A percentile compares a stretch with the other conserved stretches of the same genome.
phyloP scores from a whole-genome alignment of 2,888 invertebrate genomes.

The Notodonta ziczac region DNA sequence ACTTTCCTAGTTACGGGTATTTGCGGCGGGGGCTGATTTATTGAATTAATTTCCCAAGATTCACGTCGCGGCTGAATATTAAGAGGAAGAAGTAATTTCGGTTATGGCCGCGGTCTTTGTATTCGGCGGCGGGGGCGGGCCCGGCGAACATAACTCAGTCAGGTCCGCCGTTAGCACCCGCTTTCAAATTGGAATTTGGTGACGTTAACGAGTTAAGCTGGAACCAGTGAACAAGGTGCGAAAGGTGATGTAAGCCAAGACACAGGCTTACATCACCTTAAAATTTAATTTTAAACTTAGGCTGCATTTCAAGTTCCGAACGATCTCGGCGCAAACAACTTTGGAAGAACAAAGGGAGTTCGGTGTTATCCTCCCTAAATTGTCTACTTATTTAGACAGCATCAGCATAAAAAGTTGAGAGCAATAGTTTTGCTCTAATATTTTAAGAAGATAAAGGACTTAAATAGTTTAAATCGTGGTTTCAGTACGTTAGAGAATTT shows the following conservation, averaged over 20 bases:
- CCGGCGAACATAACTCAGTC: slow-evolving; percentile 61
- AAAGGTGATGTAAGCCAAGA: not conserved
- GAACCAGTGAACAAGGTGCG: slow-evolving; percentile 27
- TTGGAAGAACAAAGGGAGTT: no score
- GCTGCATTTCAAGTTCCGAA: not conserved
- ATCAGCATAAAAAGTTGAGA: no score
- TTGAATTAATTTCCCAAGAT: slow-evolving; percentile 79
- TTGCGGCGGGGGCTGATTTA: slow-evolving; percentile 69
- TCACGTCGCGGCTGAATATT: slow-evolving; percentile 70
- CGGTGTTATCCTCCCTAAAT: no score
- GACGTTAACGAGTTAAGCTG: slow-evolving; percentile 52
- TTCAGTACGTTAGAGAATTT: no score
- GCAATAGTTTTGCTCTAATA: no score
- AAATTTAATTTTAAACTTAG: not conserved
- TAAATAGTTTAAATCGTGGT: no score
- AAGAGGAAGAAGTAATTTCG: slow-evolving; percentile 75
- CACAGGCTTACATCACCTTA: not conserved
- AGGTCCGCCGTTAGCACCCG: slow-evolving; percentile 41
- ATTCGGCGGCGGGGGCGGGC: slow-evolving; percentile 56
- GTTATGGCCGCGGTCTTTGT: slow-evolving; percentile 72
- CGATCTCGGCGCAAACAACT: no score
- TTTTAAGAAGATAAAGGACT: no score
- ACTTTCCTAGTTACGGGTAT: slow-evolving; percentile 62
- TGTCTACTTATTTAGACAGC: no score
- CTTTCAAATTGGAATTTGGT: slow-evolving; percentile 56